Base-by-base conservation (phyloP, 1,140 invertebrate species). In the Zaprionus inermis region DNA sequence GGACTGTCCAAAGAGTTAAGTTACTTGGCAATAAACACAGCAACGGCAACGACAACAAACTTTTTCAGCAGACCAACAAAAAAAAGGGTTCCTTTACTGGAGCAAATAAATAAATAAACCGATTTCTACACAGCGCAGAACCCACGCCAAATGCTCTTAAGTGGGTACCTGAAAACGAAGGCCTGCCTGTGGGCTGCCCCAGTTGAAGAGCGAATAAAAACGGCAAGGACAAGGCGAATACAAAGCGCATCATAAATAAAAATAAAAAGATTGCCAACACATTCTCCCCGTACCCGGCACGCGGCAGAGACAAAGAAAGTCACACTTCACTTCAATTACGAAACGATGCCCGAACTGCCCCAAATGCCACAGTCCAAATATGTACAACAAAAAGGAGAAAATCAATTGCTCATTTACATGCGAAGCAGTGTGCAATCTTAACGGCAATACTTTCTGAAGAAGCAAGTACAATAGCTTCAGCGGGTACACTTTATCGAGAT, bases 101-200 rank as follows among this genome's bases (percentile, higher is more conserved):
- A 51, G 59, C 66, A 83, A 69, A 84, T 79, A 89, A 86, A 89
- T 81, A 88, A 89, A 84, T 88, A 89, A 88, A 75, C 73, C 84
- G 84, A 78, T 88, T 88, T 74, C 69, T 61, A 58, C 63, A 74
- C 63, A 71, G 78, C 66, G 58, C 5, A 2, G 24, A 28, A 59
- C 57, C 67, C 44, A 52, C 49, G 32, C 49, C 56, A 68, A 72
- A 67, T 55, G 86, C 41, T 70, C 72, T 79, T 76, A 80, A 88
- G 79, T 83, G 76, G 55, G 66, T 51, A 69, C 69, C 69, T 72
- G 61, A 73, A 67, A 14, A 38, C 59, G 56, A 72, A 52, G 20
- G 52, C 30, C 70, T 72, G 63, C 64, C 28, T n/a, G n/a, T n/a
- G n/a, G n/a, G 44, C 59, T 58, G 60, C n/a, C 32, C n/a, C 12